phyloP scores from a whole-genome alignment of 1,140 invertebrate genomes.

The Trachymyrmex cornetzi region DNA sequence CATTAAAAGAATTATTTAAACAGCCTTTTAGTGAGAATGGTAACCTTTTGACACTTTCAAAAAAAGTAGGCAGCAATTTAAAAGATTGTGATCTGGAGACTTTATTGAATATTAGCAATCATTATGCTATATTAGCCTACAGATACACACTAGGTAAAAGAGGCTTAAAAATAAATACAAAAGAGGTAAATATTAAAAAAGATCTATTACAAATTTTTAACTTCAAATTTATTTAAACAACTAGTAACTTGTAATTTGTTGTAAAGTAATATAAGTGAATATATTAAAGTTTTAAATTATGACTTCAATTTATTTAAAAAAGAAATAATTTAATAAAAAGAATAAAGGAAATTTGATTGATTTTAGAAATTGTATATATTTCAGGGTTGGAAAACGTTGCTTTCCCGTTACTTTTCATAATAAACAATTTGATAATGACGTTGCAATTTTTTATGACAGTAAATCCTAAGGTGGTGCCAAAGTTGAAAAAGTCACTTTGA shows the following conservation, averaged over 20 bases:
- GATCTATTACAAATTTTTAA: slow-evolving; percentile 23
- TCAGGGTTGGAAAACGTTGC: no score
- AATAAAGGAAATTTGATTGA: neutral
- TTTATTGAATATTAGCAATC: slow-evolving; percentile 76
- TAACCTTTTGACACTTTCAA: slow-evolving; percentile 70
- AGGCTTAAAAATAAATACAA: slow-evolving; percentile 72
- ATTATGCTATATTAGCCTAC: slow-evolving; percentile 78
- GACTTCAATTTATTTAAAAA: neutral
- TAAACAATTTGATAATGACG: no score
- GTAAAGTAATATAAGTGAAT: slow-evolving; percentile 25
- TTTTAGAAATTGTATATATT: slow-evolving; percentile 12
- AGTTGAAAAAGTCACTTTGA: no score
- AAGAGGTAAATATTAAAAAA: slow-evolving; percentile 61
- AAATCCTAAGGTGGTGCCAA: no score
- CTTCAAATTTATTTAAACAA: neutral
- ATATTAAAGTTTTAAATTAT: slow-evolving; percentile 4
- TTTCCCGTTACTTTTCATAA: no score
- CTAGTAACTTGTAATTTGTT: neutral
- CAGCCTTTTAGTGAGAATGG: slow-evolving; percentile 64
- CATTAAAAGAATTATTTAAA: slow-evolving; percentile 36
- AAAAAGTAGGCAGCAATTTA: slow-evolving; percentile 62
- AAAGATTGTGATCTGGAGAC: slow-evolving; percentile 62
- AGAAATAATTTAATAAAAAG: neutral
- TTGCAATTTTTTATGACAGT: no score
- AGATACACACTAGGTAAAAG: slow-evolving; percentile 66